Evolutionary conservation across 2,888 invertebrate species (phyloP), one percentile per base, ranked within the genome.

Genomic region (Pterobdella sp.): DNA sequence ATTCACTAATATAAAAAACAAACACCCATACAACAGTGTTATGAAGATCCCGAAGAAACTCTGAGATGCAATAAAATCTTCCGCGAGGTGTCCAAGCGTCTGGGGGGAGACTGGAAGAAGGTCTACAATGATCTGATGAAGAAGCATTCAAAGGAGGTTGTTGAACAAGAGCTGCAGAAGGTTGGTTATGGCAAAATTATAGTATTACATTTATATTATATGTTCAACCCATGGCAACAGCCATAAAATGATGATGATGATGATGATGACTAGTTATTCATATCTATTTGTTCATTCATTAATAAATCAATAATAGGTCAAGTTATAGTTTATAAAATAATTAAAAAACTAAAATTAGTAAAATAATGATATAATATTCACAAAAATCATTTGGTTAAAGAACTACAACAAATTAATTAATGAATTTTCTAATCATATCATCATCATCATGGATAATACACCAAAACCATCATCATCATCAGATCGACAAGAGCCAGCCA

Each of bases 61-160:
- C 68, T 73, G 63, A 68, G 68, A 56, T n/a, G 67, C 7, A 74
- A 74, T 66, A 63, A 68, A 37, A 72, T 74, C 34, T 72, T 74
- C 42, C 49, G 72, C 18, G 74, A 74, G n/a, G 74, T 74, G 0
- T 74, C 74, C 63, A 67, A 72, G n/a, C 64, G 49, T 42, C 63
- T 74, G 65, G 74, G 74, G 18, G 72, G 72, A 31, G 74, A 74
- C 10, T 74, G 74, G 74, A 74, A 31, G 60, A 32, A 49, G 7
- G 65, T 75, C 32, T 75, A 70, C 37, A 64, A 42, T 7, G 71
- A 63, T n/a, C 68, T 75, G 31, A 75, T 68, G 71, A 52, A 56
- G 29, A 29, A 32, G 14, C 70, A 64, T 36, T 66, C 75, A 1
- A 69, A 42, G 29, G 72, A 75, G 22, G 70, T 71, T 1, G 31